Evolutionary conservation across 2,113 vertebrate genomes (phyloP).

Genomic region (Indicator indicator): DNA sequence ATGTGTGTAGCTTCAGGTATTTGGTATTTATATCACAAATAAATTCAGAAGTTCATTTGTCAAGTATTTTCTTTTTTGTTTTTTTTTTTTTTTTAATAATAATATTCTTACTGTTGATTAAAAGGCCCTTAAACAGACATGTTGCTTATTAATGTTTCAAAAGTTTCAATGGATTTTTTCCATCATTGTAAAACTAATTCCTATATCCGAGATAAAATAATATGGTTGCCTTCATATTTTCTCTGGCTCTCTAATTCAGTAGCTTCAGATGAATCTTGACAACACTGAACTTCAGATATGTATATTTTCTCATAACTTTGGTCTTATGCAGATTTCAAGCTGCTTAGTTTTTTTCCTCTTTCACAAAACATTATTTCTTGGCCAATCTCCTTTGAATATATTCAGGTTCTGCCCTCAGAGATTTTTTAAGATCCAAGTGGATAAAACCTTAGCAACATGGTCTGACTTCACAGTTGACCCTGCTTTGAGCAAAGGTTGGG

Average conservation of each 20-base stretch:
- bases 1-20: background rate
- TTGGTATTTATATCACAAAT: background rate
- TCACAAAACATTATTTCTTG: background rate
- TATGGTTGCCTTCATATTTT: fast-evolving
- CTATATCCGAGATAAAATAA: background rate
- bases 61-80: background rate
- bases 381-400: background rate
- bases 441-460: background rate
- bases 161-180: background rate
- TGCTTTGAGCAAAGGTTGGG: background rate
- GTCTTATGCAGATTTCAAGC: background rate
- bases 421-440: background rate
- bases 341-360: background rate
- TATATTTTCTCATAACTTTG: background rate
- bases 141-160: background rate
- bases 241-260: background rate
- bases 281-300: background rate
- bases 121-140: background rate
- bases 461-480: background rate
- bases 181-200: background rate
- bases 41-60: fast-evolving
- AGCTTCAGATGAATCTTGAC: background rate
- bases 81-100: background rate
- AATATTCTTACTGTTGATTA: background rate
- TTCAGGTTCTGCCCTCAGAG: background rate